Evolutionary conservation across 2,113 vertebrate genomes (phyloP).

Genomic region (Oophaga pumilio): DNA sequence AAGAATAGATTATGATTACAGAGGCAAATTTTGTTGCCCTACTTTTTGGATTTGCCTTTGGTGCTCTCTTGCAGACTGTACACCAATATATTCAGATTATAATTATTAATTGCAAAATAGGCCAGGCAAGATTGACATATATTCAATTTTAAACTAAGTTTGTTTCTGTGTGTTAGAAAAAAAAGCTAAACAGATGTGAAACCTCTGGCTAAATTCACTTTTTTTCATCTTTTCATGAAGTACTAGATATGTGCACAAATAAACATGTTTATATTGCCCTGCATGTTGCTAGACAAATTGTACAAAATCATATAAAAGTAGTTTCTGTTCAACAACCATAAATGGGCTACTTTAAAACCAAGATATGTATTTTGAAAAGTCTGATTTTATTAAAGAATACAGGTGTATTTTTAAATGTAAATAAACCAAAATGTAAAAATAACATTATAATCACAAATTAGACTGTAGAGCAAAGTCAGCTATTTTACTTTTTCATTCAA

Average conservation of each 20-base stretch:
- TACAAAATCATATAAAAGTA: neutral
- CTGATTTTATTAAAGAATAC: neutral
- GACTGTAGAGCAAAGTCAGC: too few relatives aligned
- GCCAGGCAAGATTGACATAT: constrained; percentile 48
- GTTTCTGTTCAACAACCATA: neutral
- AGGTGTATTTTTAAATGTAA: neutral
- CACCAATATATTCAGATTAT: constrained; percentile 40
- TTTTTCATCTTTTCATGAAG: constrained; percentile 21
- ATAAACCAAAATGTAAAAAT: neutral
- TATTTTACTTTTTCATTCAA: too few relatives aligned
- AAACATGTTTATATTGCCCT: neutral
- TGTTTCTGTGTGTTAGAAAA: constrained; percentile 30
- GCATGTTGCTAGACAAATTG: neutral
- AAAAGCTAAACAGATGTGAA: constrained; percentile 46
- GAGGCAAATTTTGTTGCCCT: constrained; percentile 46
- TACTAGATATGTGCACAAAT: constrained; percentile 7
- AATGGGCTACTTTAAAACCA: neutral
- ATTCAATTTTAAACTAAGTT: constrained; percentile 38
- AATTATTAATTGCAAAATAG: constrained; percentile 53
- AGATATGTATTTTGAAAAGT: neutral
- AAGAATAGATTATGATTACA: constrained; percentile 51
- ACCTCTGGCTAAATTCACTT: constrained; percentile 45
- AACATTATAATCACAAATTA: neutral
- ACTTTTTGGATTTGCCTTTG: constrained; percentile 51
- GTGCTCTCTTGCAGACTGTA: constrained; percentile 46